Evolutionary conservation across 2,888 invertebrate genomes (phyloP), one percentile per base, ranked within the genome.

Genomic region (Heliconius ethilla): DNA sequence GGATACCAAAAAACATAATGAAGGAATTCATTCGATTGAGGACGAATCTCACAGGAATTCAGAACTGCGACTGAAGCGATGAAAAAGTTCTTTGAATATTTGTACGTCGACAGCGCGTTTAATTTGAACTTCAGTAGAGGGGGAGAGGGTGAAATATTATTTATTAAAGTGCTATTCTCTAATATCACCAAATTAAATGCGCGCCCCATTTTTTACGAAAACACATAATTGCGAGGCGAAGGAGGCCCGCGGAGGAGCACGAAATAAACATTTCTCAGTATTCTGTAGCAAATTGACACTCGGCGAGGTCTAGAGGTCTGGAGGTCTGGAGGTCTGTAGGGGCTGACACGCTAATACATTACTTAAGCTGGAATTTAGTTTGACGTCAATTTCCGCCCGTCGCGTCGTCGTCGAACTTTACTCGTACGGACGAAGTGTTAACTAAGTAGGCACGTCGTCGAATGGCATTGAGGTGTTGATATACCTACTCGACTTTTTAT

Each of bases 91-190:
- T 62, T 70, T 29, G 51, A 76, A 74, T 78, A 67, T 78, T 78
- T 65, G 72, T 73, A 73, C 78, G 25, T 27, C 63, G 75, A 45
- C 75, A 77, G 75, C 75, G 75, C 77, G 63, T 78, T 79, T 79
- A 79, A 75, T 76, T 76, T 76, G 40, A 79, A 65, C 78, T 62
- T 70, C 76, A 65, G n/a, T 62, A 29, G 72, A 76, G 79, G 76
- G 79, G 77, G 67, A 45, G 45, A 13, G 76, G 79, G 77, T 55
- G 65, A 77, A 76, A 77, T 77, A 81, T 79, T 80, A 80, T 80
- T 81, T 80, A 76, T 80, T 79, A 76, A 76, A 78, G 79, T 81
- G 75, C 66, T 76, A 78, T 81, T 81, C 80, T 81, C 78, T 80
- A 78, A 78, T 72, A 79, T 70, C 66, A 75, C 79, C 69, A 78